phyloP scores from a whole-genome alignment of 2,113 vertebrate species.

The Tachuris rubrigastra region DNA sequence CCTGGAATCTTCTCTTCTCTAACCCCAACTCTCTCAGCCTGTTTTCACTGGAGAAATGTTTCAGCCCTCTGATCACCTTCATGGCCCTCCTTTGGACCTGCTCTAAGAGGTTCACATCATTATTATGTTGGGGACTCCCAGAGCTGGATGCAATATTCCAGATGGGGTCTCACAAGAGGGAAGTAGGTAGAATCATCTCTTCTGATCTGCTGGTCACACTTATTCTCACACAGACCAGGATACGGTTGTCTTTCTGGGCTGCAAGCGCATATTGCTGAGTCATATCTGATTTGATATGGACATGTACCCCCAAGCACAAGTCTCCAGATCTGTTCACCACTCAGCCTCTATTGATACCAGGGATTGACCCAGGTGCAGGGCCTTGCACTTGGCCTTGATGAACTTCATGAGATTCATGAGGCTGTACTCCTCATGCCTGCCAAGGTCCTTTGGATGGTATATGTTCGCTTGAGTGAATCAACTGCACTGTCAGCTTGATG shows the following conservation, averaged over 20 bases:
- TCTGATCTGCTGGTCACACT: too few relatives aligned
- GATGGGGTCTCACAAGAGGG: neutral
- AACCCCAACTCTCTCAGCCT: neutral
- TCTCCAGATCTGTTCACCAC: neutral
- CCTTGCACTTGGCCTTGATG: neutral
- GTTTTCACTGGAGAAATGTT: neutral
- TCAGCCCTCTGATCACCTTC: neutral
- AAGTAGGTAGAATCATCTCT: neutral
- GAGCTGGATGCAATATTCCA: neutral
- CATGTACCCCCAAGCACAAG: neutral
- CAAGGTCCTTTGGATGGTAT: neutral
- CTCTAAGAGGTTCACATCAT: neutral
- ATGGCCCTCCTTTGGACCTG: neutral
- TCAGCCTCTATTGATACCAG: neutral
- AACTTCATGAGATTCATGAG: neutral
- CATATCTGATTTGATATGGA: neutral
- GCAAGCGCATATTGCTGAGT: neutral
- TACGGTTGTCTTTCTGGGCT: rapidly evolving
- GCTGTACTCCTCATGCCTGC: neutral
- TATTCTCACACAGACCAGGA: neutral
- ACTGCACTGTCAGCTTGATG: neutral
- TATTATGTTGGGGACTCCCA: neutral
- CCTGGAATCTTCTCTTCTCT: neutral
- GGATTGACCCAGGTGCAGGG: neutral
- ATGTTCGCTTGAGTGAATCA: neutral